These are phyloP conservation scores for Ivindomyrus marchei DNA, from an alignment of 2,113 vertebrate genomes.

Conservation along the genomic window DNA sequence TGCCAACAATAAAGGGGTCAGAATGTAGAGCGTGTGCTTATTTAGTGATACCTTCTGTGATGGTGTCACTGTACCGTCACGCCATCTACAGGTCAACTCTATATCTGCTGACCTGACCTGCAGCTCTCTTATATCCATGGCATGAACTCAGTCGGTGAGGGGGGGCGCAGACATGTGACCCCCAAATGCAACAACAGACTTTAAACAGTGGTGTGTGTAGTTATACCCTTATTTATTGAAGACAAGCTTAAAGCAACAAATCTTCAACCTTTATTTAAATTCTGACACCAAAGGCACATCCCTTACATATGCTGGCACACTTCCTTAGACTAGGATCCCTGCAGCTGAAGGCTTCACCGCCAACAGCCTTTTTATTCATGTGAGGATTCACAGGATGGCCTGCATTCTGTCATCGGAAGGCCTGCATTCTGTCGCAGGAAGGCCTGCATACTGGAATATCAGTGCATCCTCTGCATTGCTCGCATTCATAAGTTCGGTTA, in stretches of 20 bases:
- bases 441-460: neutral
- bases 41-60: neutral
- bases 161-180: neutral
- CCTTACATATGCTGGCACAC: neutral
- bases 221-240: neutral
- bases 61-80: neutral
- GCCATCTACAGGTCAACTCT: neutral
- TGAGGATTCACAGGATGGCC: neutral
- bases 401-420: neutral
- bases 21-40: neutral
- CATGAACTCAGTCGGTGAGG: neutral
- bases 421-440: neutral
- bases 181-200: neutral
- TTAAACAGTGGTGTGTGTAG: neutral
- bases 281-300: neutral
- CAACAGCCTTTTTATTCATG: neutral
- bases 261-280: neutral
- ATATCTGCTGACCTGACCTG: neutral
- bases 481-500: neutral
- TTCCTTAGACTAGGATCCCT: neutral
- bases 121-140: neutral
- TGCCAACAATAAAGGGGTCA: neutral
- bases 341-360: neutral
- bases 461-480: neutral
- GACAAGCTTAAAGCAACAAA: neutral